Base-by-base conservation (phyloP, 2,888 invertebrate species). In the Euzophera pinguis region DNA sequence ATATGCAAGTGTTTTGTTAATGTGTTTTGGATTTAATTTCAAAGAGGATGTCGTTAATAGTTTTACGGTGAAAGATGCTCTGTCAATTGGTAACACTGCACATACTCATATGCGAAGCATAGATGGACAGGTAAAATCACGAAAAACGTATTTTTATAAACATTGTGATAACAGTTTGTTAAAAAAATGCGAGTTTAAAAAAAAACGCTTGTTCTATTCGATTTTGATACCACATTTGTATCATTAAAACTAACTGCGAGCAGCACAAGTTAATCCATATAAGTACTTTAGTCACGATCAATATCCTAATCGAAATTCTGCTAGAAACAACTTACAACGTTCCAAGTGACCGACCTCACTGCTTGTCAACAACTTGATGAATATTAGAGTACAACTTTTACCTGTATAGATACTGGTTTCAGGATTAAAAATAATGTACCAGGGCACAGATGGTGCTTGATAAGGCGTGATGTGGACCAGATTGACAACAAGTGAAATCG, bases 371-470 rank as follows among this genome's bases (percentile, higher is more conserved):
- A 8, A 14, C 27, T 49, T 39, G 39, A 49, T 49, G n/a, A 29
- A 27, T 39, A 49, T 49, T 32, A 39, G 27, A 37, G 37, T 38
- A 39, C 49, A 39, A 49, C 49, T 49, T 49, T 49, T 49, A 49
- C 49, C 13, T 27, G 6, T 32, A 32, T 39, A 39, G 14, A 14
- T n/a, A 39, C 49, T 39, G 17, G 49, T 48, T 35, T 7, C 32
- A 39, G 39, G 49, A 49, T 49, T 49, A 49, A 39, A 49, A 45
- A 29, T 45, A 45, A 45, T 45, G 13, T 45, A 14, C 12, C 22
- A 22, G 27, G 13, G 13, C 9, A 9, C 45, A 32, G 45, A 45
- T 45, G 32, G 45, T 45, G 32, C 29, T 32, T 5, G 29, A 45
- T 45, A 45, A 32, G 27, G 27, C 45, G 10, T 13, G 45, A 45